Evolutionary conservation across 2,113 vertebrate species (phyloP).

Genomic region (Myodes glareolus): DNA sequence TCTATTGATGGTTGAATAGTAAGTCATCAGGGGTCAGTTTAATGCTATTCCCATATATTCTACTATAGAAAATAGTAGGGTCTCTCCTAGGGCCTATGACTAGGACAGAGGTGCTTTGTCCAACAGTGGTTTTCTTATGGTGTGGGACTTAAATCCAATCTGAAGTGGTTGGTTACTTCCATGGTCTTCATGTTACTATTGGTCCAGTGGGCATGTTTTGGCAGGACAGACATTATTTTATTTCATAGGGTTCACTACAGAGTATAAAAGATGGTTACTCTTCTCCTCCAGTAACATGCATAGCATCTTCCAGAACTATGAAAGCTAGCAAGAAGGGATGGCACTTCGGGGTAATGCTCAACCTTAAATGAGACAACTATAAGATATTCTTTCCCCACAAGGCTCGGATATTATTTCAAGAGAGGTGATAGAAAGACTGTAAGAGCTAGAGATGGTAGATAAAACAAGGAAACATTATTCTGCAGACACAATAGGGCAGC

Average conservation of each 20-base stretch:
- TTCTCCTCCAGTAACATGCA: neutral
- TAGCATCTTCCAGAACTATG: neutral
- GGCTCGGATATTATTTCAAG: neutral
- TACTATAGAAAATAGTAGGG: too few relatives aligned
- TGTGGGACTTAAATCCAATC: too few relatives aligned
- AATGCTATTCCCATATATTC: too few relatives aligned
- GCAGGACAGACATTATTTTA: too few relatives aligned
- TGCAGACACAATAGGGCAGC: neutral
- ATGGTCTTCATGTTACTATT: too few relatives aligned
- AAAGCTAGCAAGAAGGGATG: neutral
- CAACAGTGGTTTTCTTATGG: neutral
- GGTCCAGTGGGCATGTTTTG: too few relatives aligned
- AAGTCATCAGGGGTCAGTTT: neutral
- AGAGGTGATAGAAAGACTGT: neutral
- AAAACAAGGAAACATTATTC: neutral
- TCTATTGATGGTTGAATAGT: neutral
- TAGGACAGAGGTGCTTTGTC: neutral
- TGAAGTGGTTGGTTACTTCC: too few relatives aligned
- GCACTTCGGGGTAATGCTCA: neutral
- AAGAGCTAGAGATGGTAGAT: neutral
- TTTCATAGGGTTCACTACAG: too few relatives aligned
- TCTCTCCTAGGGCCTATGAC: neutral
- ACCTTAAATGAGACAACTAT: neutral
- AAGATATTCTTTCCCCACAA: neutral
- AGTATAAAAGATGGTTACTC: too few relatives aligned